Base-by-base conservation (phyloP, 1,140 invertebrate genomes). In the Mycetomoellerius zeteki region DNA sequence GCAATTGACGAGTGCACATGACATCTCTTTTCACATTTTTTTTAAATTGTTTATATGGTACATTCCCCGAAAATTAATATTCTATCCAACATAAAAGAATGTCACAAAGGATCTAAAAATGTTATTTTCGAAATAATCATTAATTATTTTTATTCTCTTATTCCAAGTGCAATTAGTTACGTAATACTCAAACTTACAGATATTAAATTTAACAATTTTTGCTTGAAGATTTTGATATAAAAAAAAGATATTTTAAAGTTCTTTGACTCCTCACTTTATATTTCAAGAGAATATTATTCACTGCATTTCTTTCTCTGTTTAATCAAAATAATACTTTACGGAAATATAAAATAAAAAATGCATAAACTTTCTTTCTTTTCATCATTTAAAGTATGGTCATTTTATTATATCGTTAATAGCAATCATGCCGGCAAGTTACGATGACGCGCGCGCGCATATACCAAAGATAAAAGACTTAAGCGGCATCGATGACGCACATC, bases 381-480 rank as follows among this genome's bases (percentile, higher is more conserved):
- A 27, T 19, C 64, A 10, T 56, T 60, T 19, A 2, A 56, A 69
- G 14, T 7, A 77, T 77, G 2, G 2, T 81, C 52, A 33, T 33
- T 43, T 72, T 24, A 71, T 54, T 24, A 71, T 54, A 64, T 62
- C 64, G 50, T 54, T 72, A 21, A 81, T 43, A 50, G 56, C 52
- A 73, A 73, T 73, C 33, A 50, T 21, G 78, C 12, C 0, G 19
- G 10, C 10, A 21, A 72, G 33, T 58, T 43, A 56, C 24, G 47
- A 77, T 21, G 43, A 50, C n/a, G 52, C 56, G n/a, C 65, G 37
- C 14, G 78, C 43, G 27, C 52, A 4, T 21, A 67, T 73, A 60
- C 33, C 80, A 60, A 82, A 81, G 73, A 82, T 82, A 82, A 82
- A 82, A 69, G 52, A 72, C 33, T 33, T 82, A 19, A 82, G 72